phyloP scores from a whole-genome alignment of 2,797 vertebrate species.

The Ctenochaetus hawaiiensis region DNA sequence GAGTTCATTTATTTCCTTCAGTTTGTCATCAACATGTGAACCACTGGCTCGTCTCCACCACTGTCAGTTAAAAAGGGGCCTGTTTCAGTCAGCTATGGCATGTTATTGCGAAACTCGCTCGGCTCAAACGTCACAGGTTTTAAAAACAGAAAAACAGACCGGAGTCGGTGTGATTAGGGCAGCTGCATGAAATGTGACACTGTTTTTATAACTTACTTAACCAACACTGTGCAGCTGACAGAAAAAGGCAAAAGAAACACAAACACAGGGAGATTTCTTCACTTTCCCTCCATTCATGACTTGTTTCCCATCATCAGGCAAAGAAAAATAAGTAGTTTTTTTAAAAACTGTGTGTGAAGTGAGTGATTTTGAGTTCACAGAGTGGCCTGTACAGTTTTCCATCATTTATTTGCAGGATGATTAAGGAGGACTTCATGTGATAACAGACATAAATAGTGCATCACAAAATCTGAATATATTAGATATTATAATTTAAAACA shows the following conservation, averaged over 20 bases:
- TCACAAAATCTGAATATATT: too few species aligned
- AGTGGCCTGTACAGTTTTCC: too few species aligned
- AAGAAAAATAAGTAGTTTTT: not conserved
- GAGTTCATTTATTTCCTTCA: slow-evolving; percentile 8
- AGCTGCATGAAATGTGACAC: slow-evolving; percentile 18
- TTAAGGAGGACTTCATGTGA: too few species aligned
- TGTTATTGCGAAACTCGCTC: slow-evolving; percentile 36
- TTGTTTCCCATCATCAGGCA: not conserved
- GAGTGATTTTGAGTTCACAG: too few species aligned
- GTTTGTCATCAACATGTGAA: not conserved
- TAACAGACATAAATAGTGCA: too few species aligned
- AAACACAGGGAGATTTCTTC: not conserved
- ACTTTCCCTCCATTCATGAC: not conserved
- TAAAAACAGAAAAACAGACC: slow-evolving; percentile 38
- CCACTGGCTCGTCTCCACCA: not conserved
- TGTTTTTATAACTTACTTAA: slow-evolving; percentile 6
- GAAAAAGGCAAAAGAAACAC: not conserved
- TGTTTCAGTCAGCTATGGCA: not conserved
- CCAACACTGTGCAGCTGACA: not conserved
- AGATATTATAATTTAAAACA: too few species aligned
- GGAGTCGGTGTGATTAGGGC: not conserved
- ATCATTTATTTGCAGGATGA: not conserved
- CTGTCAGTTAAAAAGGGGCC: slow-evolving; percentile 1
- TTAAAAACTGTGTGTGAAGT: not conserved
- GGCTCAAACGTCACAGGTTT: slow-evolving; percentile 32